Evolutionary conservation across 2,113 vertebrate genomes (phyloP).

Genomic region (Scomber colias): DNA sequence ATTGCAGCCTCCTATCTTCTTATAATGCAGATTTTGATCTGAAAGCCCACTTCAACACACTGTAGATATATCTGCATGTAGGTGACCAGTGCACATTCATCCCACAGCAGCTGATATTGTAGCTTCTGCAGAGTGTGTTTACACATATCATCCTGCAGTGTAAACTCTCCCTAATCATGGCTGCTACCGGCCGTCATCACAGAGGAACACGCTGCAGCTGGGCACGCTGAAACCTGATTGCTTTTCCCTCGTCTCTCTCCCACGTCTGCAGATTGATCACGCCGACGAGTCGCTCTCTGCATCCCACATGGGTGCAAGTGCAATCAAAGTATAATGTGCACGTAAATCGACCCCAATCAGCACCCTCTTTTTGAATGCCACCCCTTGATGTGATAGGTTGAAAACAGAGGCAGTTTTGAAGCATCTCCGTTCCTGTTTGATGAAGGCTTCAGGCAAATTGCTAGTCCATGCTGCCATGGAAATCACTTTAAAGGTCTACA

Average conservation of each 20-base stretch:
- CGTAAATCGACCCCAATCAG: conserved; percentile 73
- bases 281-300: conserved; percentile 38
- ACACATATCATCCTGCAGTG: conserved; percentile 33
- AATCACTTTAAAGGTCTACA: conserved; percentile 40
- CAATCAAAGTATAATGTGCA: conserved; percentile 70
- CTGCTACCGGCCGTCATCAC: conserved; percentile 11
- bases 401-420: conserved; percentile 46
- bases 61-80: neutral
- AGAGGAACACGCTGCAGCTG: conserved; percentile 39
- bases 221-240: conserved; percentile 67
- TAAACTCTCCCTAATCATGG: conserved; percentile 45
- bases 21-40: too few relatives aligned
- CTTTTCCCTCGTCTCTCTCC: conserved; percentile 55
- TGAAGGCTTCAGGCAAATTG: conserved; percentile 23
- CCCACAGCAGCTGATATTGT: conserved; percentile 7
- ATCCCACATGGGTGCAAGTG: conserved; percentile 43
- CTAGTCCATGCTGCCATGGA: conserved; percentile 24
- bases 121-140: conserved; percentile 31
- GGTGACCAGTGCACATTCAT: neutral
- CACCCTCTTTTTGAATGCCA: conserved; percentile 41
- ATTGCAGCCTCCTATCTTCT: too few relatives aligned
- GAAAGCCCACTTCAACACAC: neutral
- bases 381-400: conserved; percentile 45
- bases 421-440: conserved; percentile 31
- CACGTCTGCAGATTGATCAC: conserved; percentile 58